phyloP scores from a whole-genome alignment of 1,140 invertebrate species.

The Ridgeia piscesae region DNA sequence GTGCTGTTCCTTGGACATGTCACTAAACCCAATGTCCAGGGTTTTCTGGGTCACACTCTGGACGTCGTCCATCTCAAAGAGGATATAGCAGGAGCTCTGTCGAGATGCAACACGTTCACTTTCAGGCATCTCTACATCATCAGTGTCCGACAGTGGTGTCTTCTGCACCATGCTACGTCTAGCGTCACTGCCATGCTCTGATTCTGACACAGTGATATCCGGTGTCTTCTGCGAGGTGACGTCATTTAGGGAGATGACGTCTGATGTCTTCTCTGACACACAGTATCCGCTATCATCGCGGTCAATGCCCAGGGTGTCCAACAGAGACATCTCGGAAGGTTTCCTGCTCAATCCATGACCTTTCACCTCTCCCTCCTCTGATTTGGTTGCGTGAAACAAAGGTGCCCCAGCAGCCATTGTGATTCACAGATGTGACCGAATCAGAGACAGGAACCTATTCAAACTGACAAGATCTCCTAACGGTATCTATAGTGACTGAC shows the following conservation, averaged over 20 bases:
- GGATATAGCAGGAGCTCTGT: not conserved
- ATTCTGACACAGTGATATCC: not conserved
- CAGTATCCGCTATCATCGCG: not conserved
- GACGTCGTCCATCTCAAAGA: not conserved
- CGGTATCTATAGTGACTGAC: too few species aligned
- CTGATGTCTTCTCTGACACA: not conserved
- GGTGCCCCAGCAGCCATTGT: not conserved
- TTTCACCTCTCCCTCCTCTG: not conserved
- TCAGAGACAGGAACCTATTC: not conserved
- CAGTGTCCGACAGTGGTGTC: not conserved
- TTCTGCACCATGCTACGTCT: not conserved
- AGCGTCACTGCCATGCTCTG: not conserved
- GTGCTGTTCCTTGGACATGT: not conserved
- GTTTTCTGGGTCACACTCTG: too few species aligned
- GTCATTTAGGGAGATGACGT: not conserved
- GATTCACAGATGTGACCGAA: not conserved
- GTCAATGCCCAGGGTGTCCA: not conserved
- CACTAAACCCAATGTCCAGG: too few species aligned
- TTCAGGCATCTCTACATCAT: not conserved
- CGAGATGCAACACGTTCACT: not conserved
- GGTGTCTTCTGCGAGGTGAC: not conserved
- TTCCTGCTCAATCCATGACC: not conserved
- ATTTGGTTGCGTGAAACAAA: not conserved
- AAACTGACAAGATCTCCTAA: not conserved
- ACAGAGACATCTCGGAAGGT: not conserved